phyloP scores from a whole-genome alignment of 2,888 invertebrate genomes.

The Drosophila ustulata region DNA sequence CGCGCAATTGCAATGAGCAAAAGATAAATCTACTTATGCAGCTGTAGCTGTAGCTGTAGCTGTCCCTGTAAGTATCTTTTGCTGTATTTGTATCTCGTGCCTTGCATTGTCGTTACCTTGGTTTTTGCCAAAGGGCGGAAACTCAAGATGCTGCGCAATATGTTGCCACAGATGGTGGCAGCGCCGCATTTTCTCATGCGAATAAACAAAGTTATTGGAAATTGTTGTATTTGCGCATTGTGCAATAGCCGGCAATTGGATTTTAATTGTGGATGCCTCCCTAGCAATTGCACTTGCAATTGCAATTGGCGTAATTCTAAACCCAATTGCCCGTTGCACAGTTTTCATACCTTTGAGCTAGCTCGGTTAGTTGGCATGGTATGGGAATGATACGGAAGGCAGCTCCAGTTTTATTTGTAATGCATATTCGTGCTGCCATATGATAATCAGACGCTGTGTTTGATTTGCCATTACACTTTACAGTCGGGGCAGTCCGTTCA shows the following conservation, averaged over 20 bases:
- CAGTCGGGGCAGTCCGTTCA: constrained; percentile 30
- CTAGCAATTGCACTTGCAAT: constrained; percentile 33
- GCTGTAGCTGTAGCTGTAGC: constrained; percentile 8
- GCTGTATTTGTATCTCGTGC: constrained; percentile 38
- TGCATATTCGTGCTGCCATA: constrained; percentile 56
- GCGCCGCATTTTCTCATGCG: constrained; percentile 66
- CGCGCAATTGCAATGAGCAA: constrained; percentile 56
- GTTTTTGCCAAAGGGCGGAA: constrained; percentile 58
- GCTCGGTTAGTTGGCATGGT: constrained; percentile 1
- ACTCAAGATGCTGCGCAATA: constrained; percentile 77
- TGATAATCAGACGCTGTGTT: constrained; percentile 48
- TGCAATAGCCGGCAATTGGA: constrained; percentile 66
- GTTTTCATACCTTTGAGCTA: not conserved
- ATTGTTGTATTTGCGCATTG: constrained; percentile 60
- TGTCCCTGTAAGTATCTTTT: constrained; percentile 17
- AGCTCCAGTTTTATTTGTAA: constrained; percentile 37
- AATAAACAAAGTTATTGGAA: constrained; percentile 72
- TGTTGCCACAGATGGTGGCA: constrained; percentile 23
- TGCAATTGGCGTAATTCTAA: constrained; percentile 50
- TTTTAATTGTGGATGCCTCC: constrained; percentile 66
- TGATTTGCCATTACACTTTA: constrained; percentile 50
- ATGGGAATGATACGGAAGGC: constrained; percentile 3
- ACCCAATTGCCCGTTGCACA: constrained; percentile 29
- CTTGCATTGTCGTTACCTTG: constrained; percentile 56
- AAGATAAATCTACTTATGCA: constrained; percentile 57